These are phyloP conservation scores for Anolis sagrei DNA, from an alignment of 2,113 vertebrate species.

Conservation along the genomic window DNA sequence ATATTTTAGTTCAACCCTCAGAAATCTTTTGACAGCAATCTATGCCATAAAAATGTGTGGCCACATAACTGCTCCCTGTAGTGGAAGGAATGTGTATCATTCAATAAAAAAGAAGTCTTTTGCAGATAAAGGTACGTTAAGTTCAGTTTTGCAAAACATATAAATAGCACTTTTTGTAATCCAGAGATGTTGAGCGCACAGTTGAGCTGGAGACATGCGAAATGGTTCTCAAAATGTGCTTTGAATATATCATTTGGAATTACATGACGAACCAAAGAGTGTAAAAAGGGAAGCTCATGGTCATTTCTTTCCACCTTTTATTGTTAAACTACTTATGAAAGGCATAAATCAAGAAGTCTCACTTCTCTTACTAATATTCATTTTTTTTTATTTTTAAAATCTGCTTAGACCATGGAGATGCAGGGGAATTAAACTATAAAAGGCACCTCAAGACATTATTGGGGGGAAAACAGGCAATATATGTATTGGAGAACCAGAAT, in stretches of 20 bases:
- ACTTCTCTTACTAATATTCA: too few relatives aligned
- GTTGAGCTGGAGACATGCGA: background rate
- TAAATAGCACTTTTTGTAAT: background rate
- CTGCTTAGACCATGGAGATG: too few relatives aligned
- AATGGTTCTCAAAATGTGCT: background rate
- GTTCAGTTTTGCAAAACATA: background rate
- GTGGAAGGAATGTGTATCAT: background rate
- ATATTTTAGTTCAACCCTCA: background rate
- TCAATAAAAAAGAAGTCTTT: background rate
- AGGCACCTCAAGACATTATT: conserved; percentile 8
- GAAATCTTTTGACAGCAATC: background rate
- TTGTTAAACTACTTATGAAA: background rate
- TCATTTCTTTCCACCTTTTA: too few relatives aligned
- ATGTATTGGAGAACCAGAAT: background rate
- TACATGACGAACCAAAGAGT: background rate
- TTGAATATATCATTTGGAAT: background rate
- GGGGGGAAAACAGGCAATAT: background rate
- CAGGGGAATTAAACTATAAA: background rate
- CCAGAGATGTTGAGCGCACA: background rate
- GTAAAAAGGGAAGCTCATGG: background rate
- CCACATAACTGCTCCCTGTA: background rate
- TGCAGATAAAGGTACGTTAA: background rate
- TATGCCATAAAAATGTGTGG: too few relatives aligned
- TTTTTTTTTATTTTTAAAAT: too few relatives aligned
- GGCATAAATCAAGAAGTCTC: too few relatives aligned